Conservation (phyloP, 2,797 vertebrate genomes). For the Carapus acus region DNA sequence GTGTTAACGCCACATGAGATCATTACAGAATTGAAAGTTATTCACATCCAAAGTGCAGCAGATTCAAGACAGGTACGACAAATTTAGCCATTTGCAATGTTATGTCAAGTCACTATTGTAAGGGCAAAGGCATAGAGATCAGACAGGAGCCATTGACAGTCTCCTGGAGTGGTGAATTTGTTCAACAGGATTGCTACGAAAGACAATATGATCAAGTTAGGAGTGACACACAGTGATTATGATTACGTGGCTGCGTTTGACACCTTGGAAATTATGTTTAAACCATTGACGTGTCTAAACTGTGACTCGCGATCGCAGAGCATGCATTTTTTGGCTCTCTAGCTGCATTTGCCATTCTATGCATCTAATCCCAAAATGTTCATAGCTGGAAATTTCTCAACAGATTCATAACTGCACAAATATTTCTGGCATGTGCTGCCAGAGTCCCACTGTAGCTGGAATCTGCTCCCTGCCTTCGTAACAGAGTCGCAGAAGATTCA, state of each 20-base stretch:
- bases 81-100: constrained; percentile 27
- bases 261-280: too few species aligned
- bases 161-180: too few species aligned
- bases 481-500: constrained; percentile 9
- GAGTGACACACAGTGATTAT: too few species aligned
- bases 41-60: constrained; percentile 41
- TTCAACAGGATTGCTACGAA: too few species aligned
- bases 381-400: constrained; percentile 16
- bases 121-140: too few species aligned
- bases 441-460: constrained; percentile 17
- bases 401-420: constrained; percentile 24
- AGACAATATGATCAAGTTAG: too few species aligned
- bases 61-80: constrained; percentile 10
- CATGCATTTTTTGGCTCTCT: too few species aligned
- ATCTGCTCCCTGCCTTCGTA: constrained; percentile 2
- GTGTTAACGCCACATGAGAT: constrained; percentile 42
- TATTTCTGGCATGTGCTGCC: constrained; percentile 7
- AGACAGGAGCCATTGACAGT: too few species aligned
- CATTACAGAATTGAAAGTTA: constrained; percentile 19
- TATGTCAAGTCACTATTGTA: constrained; percentile 31
- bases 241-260: too few species aligned
- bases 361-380: background rate
- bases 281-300: too few species aligned
- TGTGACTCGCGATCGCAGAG: too few species aligned
- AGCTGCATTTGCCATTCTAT: constrained; percentile 9